Evolutionary conservation across 2,113 vertebrate species (phyloP).

Genomic region (Dasyornis broadbenti): DNA sequence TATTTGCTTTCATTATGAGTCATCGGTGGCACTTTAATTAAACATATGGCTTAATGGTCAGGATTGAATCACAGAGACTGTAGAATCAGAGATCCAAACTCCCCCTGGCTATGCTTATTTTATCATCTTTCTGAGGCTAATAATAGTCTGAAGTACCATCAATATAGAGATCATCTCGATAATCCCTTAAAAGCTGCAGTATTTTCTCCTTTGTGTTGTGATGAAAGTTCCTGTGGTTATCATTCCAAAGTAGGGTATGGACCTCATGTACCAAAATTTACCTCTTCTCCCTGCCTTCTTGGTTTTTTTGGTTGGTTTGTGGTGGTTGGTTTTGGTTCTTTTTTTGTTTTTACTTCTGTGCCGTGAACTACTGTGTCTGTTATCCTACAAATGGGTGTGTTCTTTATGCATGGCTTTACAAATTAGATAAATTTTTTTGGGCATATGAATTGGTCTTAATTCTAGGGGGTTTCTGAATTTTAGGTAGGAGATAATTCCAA

Average conservation of each 20-base stretch:
- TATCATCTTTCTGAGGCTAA: slow-evolving; percentile 16
- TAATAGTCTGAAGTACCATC: background rate
- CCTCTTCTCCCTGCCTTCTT: background rate
- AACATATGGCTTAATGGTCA: slow-evolving; percentile 6
- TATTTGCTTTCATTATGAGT: slow-evolving; percentile 36
- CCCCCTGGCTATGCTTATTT: slow-evolving; percentile 22
- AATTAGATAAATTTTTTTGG: background rate
- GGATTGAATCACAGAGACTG: background rate
- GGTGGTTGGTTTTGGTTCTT: accelerated
- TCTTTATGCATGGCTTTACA: background rate
- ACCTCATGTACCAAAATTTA: background rate
- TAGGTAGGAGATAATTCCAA: background rate
- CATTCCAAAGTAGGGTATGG: background rate
- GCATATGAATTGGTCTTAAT: background rate
- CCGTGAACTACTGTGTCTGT: background rate
- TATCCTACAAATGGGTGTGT: background rate
- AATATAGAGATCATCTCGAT: background rate
- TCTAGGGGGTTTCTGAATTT: background rate
- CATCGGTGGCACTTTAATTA: slow-evolving; percentile 16
- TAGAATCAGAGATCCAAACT: background rate
- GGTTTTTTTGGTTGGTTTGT: background rate
- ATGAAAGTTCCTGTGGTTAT: background rate
- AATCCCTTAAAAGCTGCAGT: background rate
- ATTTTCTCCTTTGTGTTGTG: background rate
- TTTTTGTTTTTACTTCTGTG: background rate